These are phyloP conservation scores for Pachypanchax playfairii DNA, from an alignment of 2,113 vertebrate genomes.

Conservation along the genomic window DNA sequence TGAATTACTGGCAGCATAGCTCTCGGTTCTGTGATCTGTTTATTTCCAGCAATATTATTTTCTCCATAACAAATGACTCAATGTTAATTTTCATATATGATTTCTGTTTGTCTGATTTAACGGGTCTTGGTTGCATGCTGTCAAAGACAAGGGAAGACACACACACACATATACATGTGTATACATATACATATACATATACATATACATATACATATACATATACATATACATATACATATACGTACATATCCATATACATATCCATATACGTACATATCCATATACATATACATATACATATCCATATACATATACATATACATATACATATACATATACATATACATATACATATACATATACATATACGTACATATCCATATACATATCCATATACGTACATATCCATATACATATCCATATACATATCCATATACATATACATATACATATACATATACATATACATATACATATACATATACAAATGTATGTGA, in stretches of 20 bases:
- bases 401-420: conserved; percentile 31
- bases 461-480: conserved; percentile 57
- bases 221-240: no score
- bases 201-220: no score
- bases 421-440: no score
- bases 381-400: no score
- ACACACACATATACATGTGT: no score
- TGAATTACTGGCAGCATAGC: conserved; percentile 77
- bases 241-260: no score
- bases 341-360: no score
- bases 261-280: conserved; percentile 63
- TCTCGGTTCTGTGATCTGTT: conserved; percentile 63
- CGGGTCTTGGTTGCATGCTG: conserved; percentile 77
- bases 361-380: no score
- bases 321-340: conserved; percentile 64
- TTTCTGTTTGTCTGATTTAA: conserved; percentile 81
- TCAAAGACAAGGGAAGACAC: no score
- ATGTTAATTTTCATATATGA: conserved; percentile 82
- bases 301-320: conserved; percentile 36
- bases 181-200: no score
- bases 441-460: no score
- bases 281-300: conserved; percentile 38
- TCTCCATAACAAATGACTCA: conserved; percentile 78
- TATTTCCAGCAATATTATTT: conserved; percentile 72
- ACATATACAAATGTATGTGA: conserved; percentile 36